phyloP scores from a whole-genome alignment of 1,140 invertebrate genomes.

The Bombus superbus region DNA sequence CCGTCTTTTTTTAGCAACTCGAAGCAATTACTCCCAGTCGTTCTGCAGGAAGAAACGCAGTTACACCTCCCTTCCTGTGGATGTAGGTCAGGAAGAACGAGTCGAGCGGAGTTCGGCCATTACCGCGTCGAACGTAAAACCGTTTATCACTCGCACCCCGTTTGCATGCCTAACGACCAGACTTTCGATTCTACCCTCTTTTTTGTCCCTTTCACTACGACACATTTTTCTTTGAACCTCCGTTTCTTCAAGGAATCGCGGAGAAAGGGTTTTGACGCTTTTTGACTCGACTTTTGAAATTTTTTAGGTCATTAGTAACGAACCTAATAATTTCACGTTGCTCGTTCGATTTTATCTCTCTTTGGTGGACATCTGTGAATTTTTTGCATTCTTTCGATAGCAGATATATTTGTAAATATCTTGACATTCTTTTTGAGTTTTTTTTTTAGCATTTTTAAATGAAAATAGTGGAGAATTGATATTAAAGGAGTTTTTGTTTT shows the following conservation, averaged over 20 bases:
- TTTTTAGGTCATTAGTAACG: not conserved
- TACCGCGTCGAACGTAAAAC: constrained; percentile 53
- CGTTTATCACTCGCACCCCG: constrained; percentile 40
- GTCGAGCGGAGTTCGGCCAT: constrained; percentile 11
- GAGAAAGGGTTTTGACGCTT: not conserved
- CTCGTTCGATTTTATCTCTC: not conserved
- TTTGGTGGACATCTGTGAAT: no score
- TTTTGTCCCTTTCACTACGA: not conserved
- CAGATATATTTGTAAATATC: no score
- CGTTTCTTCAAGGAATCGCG: not conserved
- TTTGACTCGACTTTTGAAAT: not conserved
- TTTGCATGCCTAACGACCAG: constrained; percentile 39
- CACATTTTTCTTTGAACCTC: not conserved
- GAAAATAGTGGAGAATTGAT: not conserved
- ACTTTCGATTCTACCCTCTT: not conserved
- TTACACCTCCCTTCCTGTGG: constrained; percentile 10
- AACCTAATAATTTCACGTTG: not conserved
- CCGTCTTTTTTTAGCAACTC: not conserved
- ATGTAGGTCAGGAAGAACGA: constrained; percentile 43
- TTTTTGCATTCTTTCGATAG: no score
- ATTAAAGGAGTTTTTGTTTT: not conserved
- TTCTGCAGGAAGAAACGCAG: constrained; percentile 13
- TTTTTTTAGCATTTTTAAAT: no score
- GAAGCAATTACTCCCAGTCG: constrained; percentile 9
- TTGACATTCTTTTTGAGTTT: not conserved